These are phyloP conservation scores for Dysmachus trigonus DNA, from an alignment of 2,888 invertebrate species.

Conservation along the genomic window DNA sequence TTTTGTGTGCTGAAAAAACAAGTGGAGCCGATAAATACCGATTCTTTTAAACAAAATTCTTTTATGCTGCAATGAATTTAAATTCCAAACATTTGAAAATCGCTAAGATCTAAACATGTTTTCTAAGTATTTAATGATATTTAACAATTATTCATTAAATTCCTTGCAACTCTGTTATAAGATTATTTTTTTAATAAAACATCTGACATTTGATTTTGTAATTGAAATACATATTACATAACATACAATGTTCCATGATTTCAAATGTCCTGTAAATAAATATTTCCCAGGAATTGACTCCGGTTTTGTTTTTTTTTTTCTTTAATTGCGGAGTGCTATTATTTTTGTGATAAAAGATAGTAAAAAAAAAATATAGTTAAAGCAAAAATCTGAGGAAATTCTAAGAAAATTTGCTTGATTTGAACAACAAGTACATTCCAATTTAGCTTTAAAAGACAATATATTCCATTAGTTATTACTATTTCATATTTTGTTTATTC, in stretches of 20 bases:
- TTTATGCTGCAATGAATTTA: not conserved
- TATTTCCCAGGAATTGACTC: not conserved
- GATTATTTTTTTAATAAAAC: not conserved
- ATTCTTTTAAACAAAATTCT: not conserved
- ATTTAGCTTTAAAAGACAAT: conserved; percentile 40
- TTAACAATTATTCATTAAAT: not conserved
- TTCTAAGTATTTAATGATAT: not conserved
- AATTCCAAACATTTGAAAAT: not conserved
- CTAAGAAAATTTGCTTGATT: conserved; percentile 37
- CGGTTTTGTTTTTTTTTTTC: not conserved
- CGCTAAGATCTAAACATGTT: not conserved
- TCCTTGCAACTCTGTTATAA: not conserved
- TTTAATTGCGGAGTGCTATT: not conserved
- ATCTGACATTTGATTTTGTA: not conserved
- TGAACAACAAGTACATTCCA: conserved; percentile 45
- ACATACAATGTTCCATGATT: not conserved
- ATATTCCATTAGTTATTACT: conserved; percentile 44
- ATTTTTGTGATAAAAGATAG: conserved; percentile 37
- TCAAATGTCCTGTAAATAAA: not conserved
- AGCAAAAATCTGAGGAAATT: not conserved
- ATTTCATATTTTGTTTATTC: conserved; percentile 7
- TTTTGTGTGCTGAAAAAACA: too few relatives aligned
- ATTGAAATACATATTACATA: not conserved
- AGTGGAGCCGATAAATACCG: not conserved
- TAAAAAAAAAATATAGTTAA: not conserved